Percentiles rank a stretch among this genome's conserved stretches.
These are phyloP conservation scores for Burhinus oedicnemus DNA, from an alignment of 2,113 vertebrate species.

Conservation along the genomic window DNA sequence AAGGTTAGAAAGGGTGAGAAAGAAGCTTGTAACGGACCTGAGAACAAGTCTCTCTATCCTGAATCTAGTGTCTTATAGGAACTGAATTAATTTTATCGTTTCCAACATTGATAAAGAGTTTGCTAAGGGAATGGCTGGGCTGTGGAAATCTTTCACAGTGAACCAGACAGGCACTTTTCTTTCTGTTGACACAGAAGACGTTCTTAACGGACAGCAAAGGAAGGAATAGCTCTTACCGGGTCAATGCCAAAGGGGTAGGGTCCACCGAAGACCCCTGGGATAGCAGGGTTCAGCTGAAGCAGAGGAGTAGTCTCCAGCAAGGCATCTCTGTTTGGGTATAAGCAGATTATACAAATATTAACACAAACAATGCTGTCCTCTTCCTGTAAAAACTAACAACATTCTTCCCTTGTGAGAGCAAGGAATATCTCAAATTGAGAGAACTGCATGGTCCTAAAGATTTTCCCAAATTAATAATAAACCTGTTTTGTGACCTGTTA, in stretches of 20 bases:
- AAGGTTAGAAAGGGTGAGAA: background rate
- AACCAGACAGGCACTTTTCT: background rate
- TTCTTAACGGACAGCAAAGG: background rate
- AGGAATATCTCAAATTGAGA: background rate
- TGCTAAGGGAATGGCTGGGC: background rate
- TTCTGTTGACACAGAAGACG: background rate
- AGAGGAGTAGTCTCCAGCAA: conserved; percentile 76
- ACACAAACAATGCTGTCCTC: background rate
- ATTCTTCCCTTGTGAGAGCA: background rate
- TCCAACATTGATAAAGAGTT: background rate
- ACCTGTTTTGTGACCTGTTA: background rate
- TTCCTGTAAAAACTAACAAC: background rate
- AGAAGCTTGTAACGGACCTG: background rate
- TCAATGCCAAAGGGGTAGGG: conserved; percentile 97
- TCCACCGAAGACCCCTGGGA: conserved; percentile 89
- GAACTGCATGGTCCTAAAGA: background rate
- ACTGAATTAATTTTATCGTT: fast-evolving
- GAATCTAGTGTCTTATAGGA: background rate
- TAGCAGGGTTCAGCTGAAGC: conserved; percentile 87
- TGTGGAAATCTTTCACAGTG: background rate
- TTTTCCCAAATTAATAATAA: background rate
- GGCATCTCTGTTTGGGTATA: conserved; percentile 66
- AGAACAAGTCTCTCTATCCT: background rate
- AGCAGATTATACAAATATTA: background rate
- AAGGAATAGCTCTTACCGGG: conserved; percentile 77